Conservation (phyloP, 2,113 vertebrate genomes). For the Pterocles orientalis region DNA sequence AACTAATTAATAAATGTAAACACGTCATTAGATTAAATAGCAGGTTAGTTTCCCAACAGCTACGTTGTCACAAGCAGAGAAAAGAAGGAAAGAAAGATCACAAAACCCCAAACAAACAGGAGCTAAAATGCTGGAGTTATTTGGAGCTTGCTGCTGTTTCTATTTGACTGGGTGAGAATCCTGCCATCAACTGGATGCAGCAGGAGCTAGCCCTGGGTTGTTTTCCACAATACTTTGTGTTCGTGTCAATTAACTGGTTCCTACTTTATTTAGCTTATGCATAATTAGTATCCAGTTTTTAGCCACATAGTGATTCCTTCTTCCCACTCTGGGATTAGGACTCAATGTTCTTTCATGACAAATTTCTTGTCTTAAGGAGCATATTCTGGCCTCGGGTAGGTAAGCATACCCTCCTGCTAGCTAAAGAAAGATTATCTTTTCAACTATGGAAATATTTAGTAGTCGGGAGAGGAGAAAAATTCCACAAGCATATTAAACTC, state of each 20-base stretch:
- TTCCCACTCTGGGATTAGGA: not conserved
- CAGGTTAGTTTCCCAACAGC: constrained; percentile 25
- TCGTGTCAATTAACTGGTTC: accelerated
- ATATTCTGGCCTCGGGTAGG: not conserved
- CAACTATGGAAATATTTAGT: not conserved
- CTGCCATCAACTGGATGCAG: not conserved
- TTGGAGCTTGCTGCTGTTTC: not conserved
- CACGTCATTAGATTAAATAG: constrained; percentile 60
- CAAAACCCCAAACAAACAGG: not conserved
- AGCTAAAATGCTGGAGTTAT: not conserved
- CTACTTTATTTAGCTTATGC: not conserved
- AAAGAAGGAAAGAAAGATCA: not conserved
- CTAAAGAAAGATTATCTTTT: not conserved
- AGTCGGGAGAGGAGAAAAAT: not conserved
- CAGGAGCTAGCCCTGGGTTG: not conserved
- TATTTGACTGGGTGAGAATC: not conserved
- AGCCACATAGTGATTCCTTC: not conserved
- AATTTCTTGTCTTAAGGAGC: not conserved
- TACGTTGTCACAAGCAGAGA: not conserved
- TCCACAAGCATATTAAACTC: not conserved
- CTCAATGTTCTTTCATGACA: not conserved
- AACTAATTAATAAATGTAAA: constrained; percentile 55
- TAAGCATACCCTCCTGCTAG: not conserved
- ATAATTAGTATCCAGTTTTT: not conserved
- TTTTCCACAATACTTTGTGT: not conserved